Evolutionary conservation across 2,888 invertebrate species (phyloP).

Genomic region (Cheilosia impressa): DNA sequence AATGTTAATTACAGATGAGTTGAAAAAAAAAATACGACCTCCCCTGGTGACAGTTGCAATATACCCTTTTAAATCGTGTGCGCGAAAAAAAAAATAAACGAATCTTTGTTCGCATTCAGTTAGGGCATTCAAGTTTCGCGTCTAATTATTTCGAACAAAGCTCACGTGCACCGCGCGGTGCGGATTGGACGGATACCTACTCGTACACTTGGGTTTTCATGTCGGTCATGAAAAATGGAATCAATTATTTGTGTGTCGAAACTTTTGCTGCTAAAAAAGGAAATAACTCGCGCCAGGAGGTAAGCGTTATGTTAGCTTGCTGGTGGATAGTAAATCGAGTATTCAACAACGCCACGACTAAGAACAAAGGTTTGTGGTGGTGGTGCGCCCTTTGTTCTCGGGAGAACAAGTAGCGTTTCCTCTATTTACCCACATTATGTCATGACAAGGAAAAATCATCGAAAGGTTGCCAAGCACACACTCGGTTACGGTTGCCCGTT

Average conservation of each 20-base stretch:
- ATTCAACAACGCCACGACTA: conserved; percentile 18
- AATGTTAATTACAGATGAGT: conserved; percentile 63
- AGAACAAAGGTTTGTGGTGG: conserved; percentile 60
- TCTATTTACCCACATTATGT: conserved; percentile 42
- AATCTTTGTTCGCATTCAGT: conserved; percentile 61
- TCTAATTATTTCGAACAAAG: conserved; percentile 70
- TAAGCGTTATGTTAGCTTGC: background rate
- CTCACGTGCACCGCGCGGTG: conserved; percentile 29
- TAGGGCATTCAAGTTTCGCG: conserved; percentile 72
- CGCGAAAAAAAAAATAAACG: background rate
- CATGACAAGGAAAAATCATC: conserved; percentile 69
- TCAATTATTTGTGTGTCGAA: conserved; percentile 75
- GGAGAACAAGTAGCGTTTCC: conserved; percentile 42
- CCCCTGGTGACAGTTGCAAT: conserved; percentile 29
- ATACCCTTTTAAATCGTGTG: conserved; percentile 59
- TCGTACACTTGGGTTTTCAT: conserved; percentile 60
- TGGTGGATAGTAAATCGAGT: conserved; percentile 4
- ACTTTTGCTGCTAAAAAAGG: conserved; percentile 61
- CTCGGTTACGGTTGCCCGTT: no score
- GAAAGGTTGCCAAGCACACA: conserved; percentile 25
- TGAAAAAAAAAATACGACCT: background rate
- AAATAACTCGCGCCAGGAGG: conserved; percentile 47
- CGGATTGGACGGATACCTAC: background rate
- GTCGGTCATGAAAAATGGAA: conserved; percentile 74
- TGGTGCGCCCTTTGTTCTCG: conserved; percentile 58